Conservation (phyloP, 2,888 invertebrate genomes). For the Caenorhabditis imperialis region DNA sequence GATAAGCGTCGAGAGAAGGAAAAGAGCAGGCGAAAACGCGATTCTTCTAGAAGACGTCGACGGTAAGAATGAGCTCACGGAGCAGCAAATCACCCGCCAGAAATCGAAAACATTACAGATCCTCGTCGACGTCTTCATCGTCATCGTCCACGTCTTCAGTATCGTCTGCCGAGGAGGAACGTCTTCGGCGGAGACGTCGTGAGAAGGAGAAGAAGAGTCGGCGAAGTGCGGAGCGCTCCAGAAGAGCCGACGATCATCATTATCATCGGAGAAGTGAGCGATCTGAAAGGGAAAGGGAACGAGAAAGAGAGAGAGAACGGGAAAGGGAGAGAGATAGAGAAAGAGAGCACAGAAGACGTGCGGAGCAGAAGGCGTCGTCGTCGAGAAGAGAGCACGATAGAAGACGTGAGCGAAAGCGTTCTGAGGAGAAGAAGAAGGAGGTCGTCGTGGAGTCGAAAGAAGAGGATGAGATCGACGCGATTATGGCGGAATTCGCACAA, state of each 20-base stretch:
- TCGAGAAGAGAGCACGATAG: conserved; percentile 20
- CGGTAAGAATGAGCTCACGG: conserved; percentile 5
- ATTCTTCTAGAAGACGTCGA: conserved; percentile 23
- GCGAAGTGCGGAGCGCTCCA: conserved; percentile 20
- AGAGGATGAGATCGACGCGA: conserved; percentile 41
- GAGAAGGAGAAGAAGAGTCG: conserved; percentile 24
- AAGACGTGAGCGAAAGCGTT: conserved; percentile 21
- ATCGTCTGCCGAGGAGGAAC: conserved; percentile 26
- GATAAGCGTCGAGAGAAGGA: conserved; percentile 36
- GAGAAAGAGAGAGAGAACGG: conserved; percentile 1
- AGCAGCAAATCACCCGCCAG: background rate
- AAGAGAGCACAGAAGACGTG: background rate
- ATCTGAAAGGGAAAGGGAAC: conserved; percentile 1
- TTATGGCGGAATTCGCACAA: conserved; percentile 30
- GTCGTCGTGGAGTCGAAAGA: conserved; percentile 20
- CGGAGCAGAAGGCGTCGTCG: too few relatives aligned
- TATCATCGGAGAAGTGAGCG: background rate
- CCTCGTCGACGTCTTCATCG: conserved; percentile 20
- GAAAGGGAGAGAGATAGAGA: background rate
- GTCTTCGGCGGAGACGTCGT: conserved; percentile 17
- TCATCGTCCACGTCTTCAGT: conserved; percentile 6
- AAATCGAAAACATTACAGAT: conserved; percentile 32
- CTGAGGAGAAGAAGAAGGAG: conserved; percentile 17
- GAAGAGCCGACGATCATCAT: conserved; percentile 17
- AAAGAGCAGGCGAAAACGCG: conserved; percentile 17